Evolutionary conservation across 2,888 invertebrate genomes (phyloP), one percentile per base, ranked within the genome.

Genomic region (Oscheius onirici): DNA sequence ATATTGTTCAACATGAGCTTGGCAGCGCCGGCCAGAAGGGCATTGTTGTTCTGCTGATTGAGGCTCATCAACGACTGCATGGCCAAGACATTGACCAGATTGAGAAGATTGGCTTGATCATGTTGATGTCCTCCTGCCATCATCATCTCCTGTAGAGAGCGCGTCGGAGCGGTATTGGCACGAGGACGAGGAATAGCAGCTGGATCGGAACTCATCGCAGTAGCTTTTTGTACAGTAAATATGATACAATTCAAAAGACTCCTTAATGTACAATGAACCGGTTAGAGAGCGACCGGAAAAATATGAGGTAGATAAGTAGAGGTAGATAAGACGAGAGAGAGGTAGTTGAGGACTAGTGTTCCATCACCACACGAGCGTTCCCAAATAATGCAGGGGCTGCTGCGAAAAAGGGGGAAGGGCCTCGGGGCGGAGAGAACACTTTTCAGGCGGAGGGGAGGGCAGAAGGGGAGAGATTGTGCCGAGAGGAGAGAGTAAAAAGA

Each of bases 231-330:
- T 13, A 57, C 22, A 41, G 52, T 34, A 54, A 28, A 24, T 20
- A 49, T 46, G 63, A 63, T 63, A 63, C 49, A 65, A 52, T 51
- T 52, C 49, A 22, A 58, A 40, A 26, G 5, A 17, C 58, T 58
- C 58, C 58, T n/a, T 52, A 41, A 41, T 58, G 58, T 58, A 58
- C 58, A 58, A 52, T 13, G 34, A 34, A 6, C 34, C 34, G 34
- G 34, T 34, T 10, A 17, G 40, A 57, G 57, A 26, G 11, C 15
- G 13, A 13, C 3, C 13, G 13, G 17, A 17, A 10, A 46, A n/a
- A 49, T 44, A 49, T 49, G 63, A 63, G 63, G 63, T 63, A 63
- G 63, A 51, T 63, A 26, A 63, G 44, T 51, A 54, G 67, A 67
- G 67, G 67, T 67, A 67, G 55, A 40, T 11, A 13, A 17, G 49